phyloP scores from a whole-genome alignment of 2,113 vertebrate species.

The Pseudorasbora parva region DNA sequence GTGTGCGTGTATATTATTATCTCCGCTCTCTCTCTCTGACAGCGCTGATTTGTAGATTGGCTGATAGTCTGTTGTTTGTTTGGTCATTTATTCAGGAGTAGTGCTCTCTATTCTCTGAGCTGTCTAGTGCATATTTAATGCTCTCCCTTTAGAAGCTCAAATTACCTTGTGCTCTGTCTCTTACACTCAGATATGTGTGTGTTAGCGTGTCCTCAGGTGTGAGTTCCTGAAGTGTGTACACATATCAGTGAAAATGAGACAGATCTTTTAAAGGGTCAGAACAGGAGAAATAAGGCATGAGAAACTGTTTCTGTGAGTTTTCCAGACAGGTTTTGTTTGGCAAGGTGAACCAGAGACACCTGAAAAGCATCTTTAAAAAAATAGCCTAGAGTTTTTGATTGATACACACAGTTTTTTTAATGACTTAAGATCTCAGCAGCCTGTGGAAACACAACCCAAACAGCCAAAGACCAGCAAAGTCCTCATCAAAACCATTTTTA shows the following conservation, averaged over 20 bases:
- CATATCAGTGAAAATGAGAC: neutral
- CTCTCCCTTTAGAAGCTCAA: conserved; percentile 35
- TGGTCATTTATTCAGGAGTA: conserved; percentile 38
- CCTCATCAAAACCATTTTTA: neutral
- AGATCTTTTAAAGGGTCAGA: neutral
- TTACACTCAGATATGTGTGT: neutral
- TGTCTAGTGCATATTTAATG: conserved; percentile 48
- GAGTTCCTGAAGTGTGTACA: neutral
- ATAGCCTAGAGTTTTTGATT: neutral
- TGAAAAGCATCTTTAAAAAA: neutral
- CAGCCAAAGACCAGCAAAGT: neutral
- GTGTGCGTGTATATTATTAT: conserved; percentile 45
- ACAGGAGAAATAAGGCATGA: neutral
- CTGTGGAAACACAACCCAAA: neutral
- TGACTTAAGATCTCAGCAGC: neutral
- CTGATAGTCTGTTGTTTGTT: conserved; percentile 48
- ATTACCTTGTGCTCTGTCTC: neutral
- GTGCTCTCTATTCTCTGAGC: conserved; percentile 22
- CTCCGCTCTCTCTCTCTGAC: conserved; percentile 28
- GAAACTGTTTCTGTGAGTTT: neutral
- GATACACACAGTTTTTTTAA: no score
- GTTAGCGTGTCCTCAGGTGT: neutral
- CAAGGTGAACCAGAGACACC: neutral
- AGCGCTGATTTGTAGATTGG: conserved; percentile 44
- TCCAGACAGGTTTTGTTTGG: neutral